These are phyloP conservation scores for Echinometra lucunter DNA, from an alignment of 53 echinoderm and acorn worm species.

Conservation along the genomic window DNA sequence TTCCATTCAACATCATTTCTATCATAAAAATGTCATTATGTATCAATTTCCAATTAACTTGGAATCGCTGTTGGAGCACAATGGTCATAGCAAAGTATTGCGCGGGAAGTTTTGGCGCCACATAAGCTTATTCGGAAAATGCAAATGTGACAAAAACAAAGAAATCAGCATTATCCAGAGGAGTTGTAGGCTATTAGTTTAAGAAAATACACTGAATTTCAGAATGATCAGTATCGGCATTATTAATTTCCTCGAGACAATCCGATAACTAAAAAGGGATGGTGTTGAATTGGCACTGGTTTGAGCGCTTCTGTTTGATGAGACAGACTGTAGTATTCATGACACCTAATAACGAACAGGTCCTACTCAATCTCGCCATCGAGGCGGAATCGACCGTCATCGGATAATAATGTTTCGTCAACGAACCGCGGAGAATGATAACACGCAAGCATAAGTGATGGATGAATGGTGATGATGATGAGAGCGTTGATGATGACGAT, in stretches of 20 bases:
- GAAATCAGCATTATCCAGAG: too few relatives aligned
- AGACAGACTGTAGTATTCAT: background rate
- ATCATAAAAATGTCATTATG: background rate
- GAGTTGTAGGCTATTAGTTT: background rate
- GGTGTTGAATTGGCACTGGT: background rate
- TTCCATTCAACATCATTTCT: background rate
- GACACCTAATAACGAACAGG: background rate
- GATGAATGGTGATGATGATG: slow-evolving; percentile 36
- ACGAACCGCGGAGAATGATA: slow-evolving; percentile 1
- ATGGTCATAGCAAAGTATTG: too few relatives aligned
- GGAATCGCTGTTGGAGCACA: background rate
- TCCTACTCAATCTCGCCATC: background rate
- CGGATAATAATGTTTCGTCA: background rate
- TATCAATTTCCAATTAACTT: background rate
- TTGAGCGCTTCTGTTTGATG: background rate
- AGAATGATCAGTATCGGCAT: background rate
- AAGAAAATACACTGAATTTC: background rate
- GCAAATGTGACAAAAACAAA: background rate
- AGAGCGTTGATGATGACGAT: slow-evolving; percentile 33
- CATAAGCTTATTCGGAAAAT: too few relatives aligned
- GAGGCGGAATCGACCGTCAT: slow-evolving; percentile 19
- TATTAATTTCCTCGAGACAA: background rate
- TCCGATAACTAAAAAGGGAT: background rate
- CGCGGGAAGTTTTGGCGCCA: too few relatives aligned
- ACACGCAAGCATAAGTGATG: slow-evolving; percentile 28